phyloP scores from a whole-genome alignment of 2,888 invertebrate genomes.

The Apoderus coryli region DNA sequence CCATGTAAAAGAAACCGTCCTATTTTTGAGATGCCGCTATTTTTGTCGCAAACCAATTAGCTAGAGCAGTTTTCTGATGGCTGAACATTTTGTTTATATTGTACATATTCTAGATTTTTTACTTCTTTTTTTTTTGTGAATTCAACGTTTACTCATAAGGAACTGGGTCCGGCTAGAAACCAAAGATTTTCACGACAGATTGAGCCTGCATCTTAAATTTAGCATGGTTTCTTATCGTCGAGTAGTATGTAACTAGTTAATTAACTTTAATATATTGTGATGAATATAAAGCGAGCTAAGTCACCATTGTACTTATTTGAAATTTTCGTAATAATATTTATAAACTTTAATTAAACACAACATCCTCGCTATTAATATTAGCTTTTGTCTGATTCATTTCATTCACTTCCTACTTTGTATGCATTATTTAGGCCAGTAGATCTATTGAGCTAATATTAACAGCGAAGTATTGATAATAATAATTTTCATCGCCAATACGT shows the following conservation, averaged over 20 bases:
- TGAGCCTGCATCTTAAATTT: slow-evolving; percentile 22
- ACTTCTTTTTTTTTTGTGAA: slow-evolving; percentile 13
- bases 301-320: slow-evolving; percentile 26
- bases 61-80: slow-evolving; percentile 15
- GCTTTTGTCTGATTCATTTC: slow-evolving; percentile 7
- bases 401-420: slow-evolving; percentile 13
- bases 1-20: slow-evolving; percentile 23
- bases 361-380: slow-evolving; percentile 12
- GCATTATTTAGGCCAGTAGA: slow-evolving; percentile 13
- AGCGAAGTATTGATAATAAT: slow-evolving; percentile 13
- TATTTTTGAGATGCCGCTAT: slow-evolving; percentile 21
- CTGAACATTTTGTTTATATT: slow-evolving; percentile 25
- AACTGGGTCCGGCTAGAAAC: slow-evolving; percentile 24
- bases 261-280: slow-evolving; percentile 27
- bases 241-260: slow-evolving; percentile 25
- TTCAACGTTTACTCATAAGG: slow-evolving; percentile 4
- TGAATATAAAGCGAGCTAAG: slow-evolving; percentile 29
- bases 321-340: slow-evolving; percentile 19
- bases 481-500: too few species aligned
- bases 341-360: too few species aligned
- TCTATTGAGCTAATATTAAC: slow-evolving; percentile 14
- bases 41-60: slow-evolving; percentile 20
- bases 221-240: slow-evolving; percentile 22
- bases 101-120: slow-evolving; percentile 23
- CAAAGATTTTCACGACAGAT: slow-evolving; percentile 29